Evolutionary conservation across 2,113 vertebrate genomes (phyloP).

Genomic region (Rhombomys opimus): DNA sequence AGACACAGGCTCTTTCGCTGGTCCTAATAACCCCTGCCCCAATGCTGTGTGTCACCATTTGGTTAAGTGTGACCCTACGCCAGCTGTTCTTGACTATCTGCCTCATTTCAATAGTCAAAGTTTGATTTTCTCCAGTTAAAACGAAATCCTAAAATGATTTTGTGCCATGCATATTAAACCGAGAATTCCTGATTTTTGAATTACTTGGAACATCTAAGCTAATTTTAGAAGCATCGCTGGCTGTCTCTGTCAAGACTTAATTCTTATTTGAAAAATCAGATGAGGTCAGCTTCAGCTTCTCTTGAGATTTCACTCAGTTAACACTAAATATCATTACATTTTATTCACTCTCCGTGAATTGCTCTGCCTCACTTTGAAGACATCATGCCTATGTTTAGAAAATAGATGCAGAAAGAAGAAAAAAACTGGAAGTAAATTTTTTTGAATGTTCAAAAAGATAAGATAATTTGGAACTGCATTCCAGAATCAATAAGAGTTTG

Average conservation of each 20-base stretch:
- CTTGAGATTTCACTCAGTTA: conserved; percentile 32
- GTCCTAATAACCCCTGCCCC: not conserved
- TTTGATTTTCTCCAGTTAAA: conserved; percentile 56
- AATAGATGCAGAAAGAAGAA: not conserved
- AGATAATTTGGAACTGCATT: not conserved
- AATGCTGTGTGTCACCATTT: not conserved
- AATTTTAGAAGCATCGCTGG: not conserved
- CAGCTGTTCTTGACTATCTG: not conserved
- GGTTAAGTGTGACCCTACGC: not conserved
- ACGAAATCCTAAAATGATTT: conserved; percentile 37
- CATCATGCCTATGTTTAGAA: not conserved
- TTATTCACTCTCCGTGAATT: not conserved
- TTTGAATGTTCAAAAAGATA: conserved; percentile 4
- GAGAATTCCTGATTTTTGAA: conserved; percentile 30
- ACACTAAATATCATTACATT: conserved; percentile 24
- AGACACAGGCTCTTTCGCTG: not conserved
- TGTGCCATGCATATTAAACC: not conserved
- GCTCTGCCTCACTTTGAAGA: not conserved
- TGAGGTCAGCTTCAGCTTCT: conserved; percentile 39
- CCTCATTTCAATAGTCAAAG: not conserved
- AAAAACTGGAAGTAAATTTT: not conserved
- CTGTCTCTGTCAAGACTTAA: conserved; percentile 19
- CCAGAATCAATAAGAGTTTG: not conserved
- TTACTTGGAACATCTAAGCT: conserved; percentile 1
- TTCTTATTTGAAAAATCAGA: conserved; percentile 51